Percentiles rank a stretch among this genome's conserved stretches.
Evolutionary conservation across 2,888 invertebrate genomes (phyloP).

Genomic region (Leuctra nigra): DNA sequence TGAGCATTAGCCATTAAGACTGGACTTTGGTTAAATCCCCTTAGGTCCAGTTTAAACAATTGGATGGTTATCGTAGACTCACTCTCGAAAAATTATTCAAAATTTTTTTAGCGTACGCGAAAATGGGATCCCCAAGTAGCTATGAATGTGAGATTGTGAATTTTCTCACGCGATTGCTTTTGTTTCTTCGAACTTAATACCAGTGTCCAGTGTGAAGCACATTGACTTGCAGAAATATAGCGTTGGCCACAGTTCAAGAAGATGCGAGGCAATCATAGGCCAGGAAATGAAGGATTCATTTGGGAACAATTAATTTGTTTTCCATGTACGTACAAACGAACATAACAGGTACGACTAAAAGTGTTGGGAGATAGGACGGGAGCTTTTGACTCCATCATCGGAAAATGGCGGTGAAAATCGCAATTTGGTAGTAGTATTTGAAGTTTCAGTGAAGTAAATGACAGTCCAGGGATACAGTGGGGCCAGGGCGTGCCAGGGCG

Average conservation of each 20-base stretch:
- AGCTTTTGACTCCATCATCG: too few relatives aligned
- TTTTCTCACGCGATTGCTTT: constrained; percentile 8
- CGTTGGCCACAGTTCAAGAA: neutral
- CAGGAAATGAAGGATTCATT: neutral
- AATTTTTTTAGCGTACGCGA: neutral
- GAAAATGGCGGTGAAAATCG: too few relatives aligned
- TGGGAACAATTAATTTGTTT: too few relatives aligned
- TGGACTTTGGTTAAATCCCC: neutral
- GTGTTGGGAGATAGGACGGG: too few relatives aligned
- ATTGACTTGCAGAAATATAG: neutral
- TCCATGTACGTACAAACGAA: too few relatives aligned
- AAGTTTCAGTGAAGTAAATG: too few relatives aligned
- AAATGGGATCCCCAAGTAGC: neutral
- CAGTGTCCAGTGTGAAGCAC: neutral
- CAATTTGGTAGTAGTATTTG: too few relatives aligned
- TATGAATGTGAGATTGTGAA: neutral
- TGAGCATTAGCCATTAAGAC: neutral
- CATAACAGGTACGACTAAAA: too few relatives aligned
- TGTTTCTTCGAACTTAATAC: neutral
- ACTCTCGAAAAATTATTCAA: neutral
- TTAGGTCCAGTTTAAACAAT: neutral
- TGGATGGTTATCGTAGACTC: neutral
- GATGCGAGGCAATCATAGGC: neutral
- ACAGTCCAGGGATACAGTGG: too few relatives aligned
- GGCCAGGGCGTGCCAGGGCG: too few relatives aligned